Percentiles rank a stretch among this genome's conserved stretches.
Conservation (phyloP, 2,888 invertebrate species). For the Megalurothrips usitatus region DNA sequence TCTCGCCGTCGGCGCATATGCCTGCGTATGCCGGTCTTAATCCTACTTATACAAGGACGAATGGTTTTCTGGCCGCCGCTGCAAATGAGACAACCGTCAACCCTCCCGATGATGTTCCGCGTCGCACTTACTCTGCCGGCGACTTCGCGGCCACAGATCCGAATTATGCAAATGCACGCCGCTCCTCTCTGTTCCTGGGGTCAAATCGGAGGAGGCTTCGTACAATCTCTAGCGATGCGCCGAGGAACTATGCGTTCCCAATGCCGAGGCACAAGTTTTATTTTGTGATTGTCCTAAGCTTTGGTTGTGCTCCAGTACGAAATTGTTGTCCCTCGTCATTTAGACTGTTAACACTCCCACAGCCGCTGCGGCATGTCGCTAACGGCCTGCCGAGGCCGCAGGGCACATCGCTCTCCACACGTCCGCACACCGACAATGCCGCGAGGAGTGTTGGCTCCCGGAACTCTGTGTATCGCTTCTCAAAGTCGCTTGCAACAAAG, state of each 20-base stretch:
- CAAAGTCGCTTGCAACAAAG: neutral
- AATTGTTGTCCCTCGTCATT: too few species aligned
- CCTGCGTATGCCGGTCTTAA: neutral
- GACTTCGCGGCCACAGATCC: conserved; percentile 1
- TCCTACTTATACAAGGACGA: conserved; percentile 24
- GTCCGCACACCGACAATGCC: neutral
- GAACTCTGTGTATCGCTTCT: neutral
- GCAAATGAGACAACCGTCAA: too few species aligned
- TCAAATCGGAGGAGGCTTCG: too few species aligned
- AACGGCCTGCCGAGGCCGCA: neutral
- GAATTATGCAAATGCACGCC: neutral
- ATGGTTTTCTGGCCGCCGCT: neutral
- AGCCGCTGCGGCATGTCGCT: neutral
- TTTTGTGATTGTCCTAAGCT: too few species aligned
- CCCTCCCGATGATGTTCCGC: too few species aligned
- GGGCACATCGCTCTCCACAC: neutral
- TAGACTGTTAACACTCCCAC: too few species aligned
- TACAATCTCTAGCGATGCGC: too few species aligned
- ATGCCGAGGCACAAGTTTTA: too few species aligned
- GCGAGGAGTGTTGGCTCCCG: neutral
- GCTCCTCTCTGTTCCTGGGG: neutral
- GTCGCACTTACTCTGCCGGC: neutral
- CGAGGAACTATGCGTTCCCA: too few species aligned
- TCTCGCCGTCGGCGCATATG: too few species aligned
- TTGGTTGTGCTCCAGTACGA: too few species aligned